Base-by-base conservation (phyloP, 2,113 vertebrate genomes). In the Rostratula benghalensis region DNA sequence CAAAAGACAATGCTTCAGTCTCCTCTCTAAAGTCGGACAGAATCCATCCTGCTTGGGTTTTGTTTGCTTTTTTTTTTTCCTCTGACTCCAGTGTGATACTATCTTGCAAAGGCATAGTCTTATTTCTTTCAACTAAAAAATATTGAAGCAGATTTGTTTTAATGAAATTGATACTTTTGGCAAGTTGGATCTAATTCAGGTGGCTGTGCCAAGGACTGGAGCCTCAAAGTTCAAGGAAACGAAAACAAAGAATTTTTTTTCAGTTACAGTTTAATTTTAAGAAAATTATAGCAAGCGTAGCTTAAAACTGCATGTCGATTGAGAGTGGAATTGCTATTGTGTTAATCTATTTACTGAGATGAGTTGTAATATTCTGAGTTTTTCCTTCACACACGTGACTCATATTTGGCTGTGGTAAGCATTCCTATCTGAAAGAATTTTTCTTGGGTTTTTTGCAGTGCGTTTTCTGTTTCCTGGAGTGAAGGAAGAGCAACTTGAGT, bases 91-190 rank as follows among this genome's bases (percentile, higher is more conserved):
- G 17, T 24, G n/a, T 64, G 63, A 67, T 80, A 90, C 67, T 93
- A 5, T 87, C 67, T 76, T 77, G n/a, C 60, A 80, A 80, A 82
- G 43, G 22, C 65, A 57, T 71, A 12, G 51, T 94, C 39, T 91
- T n/a, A 88, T 83, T 87, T 94, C 53, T 97, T 95, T 87, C 77
- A 84, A 96, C 33, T 78, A 48, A 95, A 95, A 93, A 96, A 77
- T 50, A 53, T 46, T 92, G 94, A 79, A 94, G 51, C 57, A 71
- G 60, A 82, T 91, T 95, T 86, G 43, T 93, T 95, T 92, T 81
- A 80, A 39, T 90, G 91, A 95, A 96, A 94, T 48, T 63, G 83
- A 95, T 96, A 94, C 85, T 67, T 94, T 79, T 95, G 79, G 77
- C 87, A 75, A 95, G 28, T 83, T 96, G 83, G 86, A 83, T 85